Conservation (phyloP, 2,888 invertebrate genomes). For the Lasioglossum marginatum region DNA sequence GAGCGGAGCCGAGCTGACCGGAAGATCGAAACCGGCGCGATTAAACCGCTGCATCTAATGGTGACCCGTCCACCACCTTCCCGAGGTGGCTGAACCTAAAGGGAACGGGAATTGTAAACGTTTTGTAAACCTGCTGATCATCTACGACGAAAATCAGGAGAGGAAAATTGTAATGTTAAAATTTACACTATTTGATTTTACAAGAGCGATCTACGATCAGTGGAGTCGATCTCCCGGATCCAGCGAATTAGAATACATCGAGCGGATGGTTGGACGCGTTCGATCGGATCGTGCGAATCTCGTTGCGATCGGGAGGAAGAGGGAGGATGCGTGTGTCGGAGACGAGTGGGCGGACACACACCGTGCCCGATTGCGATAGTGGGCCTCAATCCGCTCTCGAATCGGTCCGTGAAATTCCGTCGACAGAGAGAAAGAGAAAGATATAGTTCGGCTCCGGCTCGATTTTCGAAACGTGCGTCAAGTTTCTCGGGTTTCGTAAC, state of each 20-base stretch:
- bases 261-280: neutral
- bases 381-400: slow-evolving; percentile 17
- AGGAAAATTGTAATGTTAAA: neutral
- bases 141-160: neutral
- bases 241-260: neutral
- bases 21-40: neutral
- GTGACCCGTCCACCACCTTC: neutral
- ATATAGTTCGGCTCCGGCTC: neutral
- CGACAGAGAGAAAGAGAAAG: neutral
- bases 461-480: slow-evolving; percentile 24
- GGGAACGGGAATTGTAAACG: neutral
- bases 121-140: neutral
- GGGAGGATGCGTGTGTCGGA: slow-evolving; percentile 31
- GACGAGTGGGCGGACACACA: slow-evolving; percentile 60
- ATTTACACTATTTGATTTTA: neutral
- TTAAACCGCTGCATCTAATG: neutral
- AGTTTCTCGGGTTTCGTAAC: slow-evolving; percentile 50
- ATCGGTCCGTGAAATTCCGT: slow-evolving; percentile 9
- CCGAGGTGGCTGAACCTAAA: neutral
- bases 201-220: neutral
- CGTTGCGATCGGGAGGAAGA: neutral
- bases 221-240: neutral
- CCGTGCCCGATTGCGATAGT: slow-evolving; percentile 33
- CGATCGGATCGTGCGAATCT: slow-evolving; percentile 4
- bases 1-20: neutral